Conservation (phyloP, 2,888 invertebrate genomes). For the Podotricha telesiphe region DNA sequence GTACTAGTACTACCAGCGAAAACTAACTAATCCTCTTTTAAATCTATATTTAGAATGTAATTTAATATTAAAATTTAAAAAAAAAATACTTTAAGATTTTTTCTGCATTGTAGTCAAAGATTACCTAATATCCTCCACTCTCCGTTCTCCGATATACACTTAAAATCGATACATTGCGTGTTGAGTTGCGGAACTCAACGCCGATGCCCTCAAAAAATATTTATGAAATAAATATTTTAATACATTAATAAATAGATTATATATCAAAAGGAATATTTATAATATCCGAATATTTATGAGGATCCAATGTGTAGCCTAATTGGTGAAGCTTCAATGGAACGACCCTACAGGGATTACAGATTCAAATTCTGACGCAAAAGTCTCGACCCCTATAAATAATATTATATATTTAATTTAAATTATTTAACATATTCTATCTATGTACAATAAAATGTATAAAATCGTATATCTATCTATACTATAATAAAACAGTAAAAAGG, state of each 20-base stretch:
- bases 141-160: too few relatives aligned
- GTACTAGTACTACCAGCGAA: background rate
- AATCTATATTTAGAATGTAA: background rate
- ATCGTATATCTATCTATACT: too few relatives aligned
- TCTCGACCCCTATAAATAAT: background rate
- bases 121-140: too few relatives aligned
- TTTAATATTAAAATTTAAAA: background rate
- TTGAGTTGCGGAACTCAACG: too few relatives aligned
- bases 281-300: background rate
- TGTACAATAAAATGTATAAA: too few relatives aligned
- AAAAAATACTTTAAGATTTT: too few relatives aligned
- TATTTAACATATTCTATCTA: background rate
- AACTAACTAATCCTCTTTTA: background rate
- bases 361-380: background rate
- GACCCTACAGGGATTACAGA: conserved; percentile 2
- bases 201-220: too few relatives aligned
- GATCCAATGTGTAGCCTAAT: conserved; percentile 8
- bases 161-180: too few relatives aligned
- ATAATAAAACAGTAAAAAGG: too few relatives aligned
- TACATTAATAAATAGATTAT: background rate
- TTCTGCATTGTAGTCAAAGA: too few relatives aligned
- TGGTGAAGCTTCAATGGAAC: conserved; percentile 8
- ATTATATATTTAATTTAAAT: background rate
- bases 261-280: background rate
- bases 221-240: too few relatives aligned